Percentiles rank a stretch among this genome's conserved stretches.
Evolutionary conservation across 2,797 vertebrate species (phyloP).

Genomic region (Manis pentadactyla): DNA sequence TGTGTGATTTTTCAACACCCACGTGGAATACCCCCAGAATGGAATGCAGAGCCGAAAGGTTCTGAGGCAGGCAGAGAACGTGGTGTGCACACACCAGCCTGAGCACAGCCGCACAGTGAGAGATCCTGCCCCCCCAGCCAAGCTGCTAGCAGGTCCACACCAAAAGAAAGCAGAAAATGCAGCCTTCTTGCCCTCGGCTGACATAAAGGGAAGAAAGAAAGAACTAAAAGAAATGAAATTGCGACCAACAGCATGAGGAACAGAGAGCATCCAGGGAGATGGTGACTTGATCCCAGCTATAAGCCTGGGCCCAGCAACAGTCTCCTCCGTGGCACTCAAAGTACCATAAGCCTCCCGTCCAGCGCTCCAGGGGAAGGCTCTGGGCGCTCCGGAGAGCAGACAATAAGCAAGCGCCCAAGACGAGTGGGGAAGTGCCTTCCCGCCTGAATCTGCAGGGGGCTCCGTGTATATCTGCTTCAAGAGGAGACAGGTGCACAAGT

Average conservation of each 20-base stretch:
- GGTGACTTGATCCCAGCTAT: not conserved
- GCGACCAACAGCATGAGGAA: not conserved
- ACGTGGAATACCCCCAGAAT: not conserved
- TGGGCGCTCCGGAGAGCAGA: fast-evolving
- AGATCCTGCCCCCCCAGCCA: not conserved
- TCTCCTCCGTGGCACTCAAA: fast-evolving
- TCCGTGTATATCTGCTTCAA: fast-evolving
- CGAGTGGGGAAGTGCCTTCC: not conserved
- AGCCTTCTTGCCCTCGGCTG: not conserved
- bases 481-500: not conserved
- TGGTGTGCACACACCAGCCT: not conserved
- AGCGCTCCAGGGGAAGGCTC: not conserved
- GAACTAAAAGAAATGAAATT: not conserved
- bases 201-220: not conserved
- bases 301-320: not conserved
- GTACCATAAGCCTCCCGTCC: not conserved
- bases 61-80: not conserved
- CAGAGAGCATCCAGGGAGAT: fast-evolving
- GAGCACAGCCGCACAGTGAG: not conserved
- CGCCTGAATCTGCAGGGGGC: no score
- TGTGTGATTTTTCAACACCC: slow-evolving; percentile 37
- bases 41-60: not conserved
- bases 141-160: not conserved
- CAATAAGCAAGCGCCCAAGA: fast-evolving
- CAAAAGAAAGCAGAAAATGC: not conserved